phyloP scores from a whole-genome alignment of 2,113 vertebrate species.

The Pycnonotus jocosus region DNA sequence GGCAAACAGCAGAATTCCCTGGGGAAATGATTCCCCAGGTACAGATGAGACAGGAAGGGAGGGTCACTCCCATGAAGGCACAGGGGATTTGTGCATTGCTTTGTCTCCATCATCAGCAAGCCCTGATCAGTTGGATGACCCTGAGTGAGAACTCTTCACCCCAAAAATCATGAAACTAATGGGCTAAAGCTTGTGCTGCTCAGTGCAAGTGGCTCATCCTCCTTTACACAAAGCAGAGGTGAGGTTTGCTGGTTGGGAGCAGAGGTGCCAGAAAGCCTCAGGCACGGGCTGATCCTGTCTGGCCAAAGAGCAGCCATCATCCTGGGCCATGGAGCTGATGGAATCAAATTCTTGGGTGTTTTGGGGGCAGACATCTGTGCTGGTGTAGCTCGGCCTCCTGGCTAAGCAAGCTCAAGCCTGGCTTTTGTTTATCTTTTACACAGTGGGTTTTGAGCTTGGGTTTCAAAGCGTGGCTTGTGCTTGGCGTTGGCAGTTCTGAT shows the following conservation, averaged over 20 bases:
- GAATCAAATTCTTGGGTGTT: neutral
- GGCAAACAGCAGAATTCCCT: neutral
- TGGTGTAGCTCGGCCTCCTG: neutral
- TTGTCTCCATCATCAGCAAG: neutral
- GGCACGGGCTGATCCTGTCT: neutral
- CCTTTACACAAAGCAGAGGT: neutral
- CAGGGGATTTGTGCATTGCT: neutral
- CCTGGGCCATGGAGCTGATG: neutral
- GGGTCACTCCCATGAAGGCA: neutral
- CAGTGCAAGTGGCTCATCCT: neutral
- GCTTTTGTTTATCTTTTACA: neutral
- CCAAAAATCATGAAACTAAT: fast-evolving
- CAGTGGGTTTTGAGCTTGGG: neutral
- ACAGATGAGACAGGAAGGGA: fast-evolving
- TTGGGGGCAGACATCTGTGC: neutral
- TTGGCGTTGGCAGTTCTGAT: neutral
- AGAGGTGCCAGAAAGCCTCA: neutral
- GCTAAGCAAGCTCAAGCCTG: neutral
- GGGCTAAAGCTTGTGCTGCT: neutral
- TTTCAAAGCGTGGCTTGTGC: neutral
- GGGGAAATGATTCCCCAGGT: neutral
- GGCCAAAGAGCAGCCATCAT: neutral
- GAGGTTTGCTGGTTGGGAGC: neutral
- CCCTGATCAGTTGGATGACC: neutral
- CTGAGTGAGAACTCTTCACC: neutral